phyloP scores from a whole-genome alignment of 2,888 invertebrate genomes.

The Lasioglossum figueresi region DNA sequence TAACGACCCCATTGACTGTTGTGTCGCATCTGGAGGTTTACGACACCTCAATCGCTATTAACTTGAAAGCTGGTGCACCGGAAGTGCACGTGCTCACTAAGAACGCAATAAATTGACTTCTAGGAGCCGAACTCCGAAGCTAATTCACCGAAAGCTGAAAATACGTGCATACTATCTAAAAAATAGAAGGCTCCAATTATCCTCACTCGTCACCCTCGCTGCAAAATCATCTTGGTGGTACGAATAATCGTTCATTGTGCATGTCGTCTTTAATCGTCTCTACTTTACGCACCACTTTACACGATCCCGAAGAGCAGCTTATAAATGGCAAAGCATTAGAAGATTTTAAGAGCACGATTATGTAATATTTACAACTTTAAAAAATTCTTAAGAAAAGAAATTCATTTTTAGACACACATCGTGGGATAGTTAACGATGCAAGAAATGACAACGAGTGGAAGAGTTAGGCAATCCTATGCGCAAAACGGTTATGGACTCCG shows the following conservation, averaged over 20 bases:
- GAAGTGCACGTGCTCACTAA: background rate
- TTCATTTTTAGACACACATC: background rate
- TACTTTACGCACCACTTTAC: too few species aligned
- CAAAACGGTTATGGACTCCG: background rate
- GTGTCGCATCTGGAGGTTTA: background rate
- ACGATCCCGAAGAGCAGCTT: too few species aligned
- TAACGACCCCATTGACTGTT: constrained; percentile 8
- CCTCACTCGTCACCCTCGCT: background rate
- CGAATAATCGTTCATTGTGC: too few species aligned
- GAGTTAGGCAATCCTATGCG: background rate
- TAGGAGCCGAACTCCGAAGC: background rate
- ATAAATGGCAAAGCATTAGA: too few species aligned
- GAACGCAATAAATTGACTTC: background rate
- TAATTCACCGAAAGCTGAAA: background rate
- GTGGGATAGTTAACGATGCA: background rate
- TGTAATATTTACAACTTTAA: background rate
- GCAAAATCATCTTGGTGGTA: too few species aligned
- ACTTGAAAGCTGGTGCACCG: background rate
- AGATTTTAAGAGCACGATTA: background rate
- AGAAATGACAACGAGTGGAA: background rate
- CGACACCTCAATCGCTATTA: constrained; percentile 11
- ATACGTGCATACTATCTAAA: background rate
- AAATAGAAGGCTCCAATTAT: background rate
- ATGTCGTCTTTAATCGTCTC: too few species aligned
- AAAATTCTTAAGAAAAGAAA: background rate